Evolutionary conservation across 2,797 vertebrate genomes (phyloP).

Genomic region (Streptopelia turtur): DNA sequence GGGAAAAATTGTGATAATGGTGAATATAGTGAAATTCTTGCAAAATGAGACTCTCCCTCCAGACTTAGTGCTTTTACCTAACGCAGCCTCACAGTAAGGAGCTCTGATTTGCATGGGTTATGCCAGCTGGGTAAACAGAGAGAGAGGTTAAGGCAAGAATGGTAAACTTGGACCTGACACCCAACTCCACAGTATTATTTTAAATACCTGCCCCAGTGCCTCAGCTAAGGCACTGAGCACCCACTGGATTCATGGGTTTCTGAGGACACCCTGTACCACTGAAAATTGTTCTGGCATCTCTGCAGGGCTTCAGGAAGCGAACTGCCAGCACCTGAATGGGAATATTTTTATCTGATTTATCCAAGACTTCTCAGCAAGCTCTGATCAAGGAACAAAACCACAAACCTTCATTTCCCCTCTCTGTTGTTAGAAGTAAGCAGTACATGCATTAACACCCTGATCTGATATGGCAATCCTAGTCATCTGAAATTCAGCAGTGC

Average conservation of each 20-base stretch:
- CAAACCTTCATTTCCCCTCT: background rate
- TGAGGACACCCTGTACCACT: background rate
- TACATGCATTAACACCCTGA: background rate
- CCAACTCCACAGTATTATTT: background rate
- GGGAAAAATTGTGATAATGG: background rate
- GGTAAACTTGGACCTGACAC: background rate
- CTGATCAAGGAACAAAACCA: background rate
- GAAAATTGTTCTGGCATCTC: background rate
- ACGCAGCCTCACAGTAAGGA: accelerated
- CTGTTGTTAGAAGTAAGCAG: background rate
- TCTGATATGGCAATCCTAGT: background rate
- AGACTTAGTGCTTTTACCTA: background rate
- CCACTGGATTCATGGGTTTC: background rate
- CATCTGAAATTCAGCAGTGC: background rate
- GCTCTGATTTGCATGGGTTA: background rate
- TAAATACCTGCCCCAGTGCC: background rate
- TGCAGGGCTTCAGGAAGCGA: background rate
- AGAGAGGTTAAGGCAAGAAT: slow-evolving; percentile 1
- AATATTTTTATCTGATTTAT: background rate
- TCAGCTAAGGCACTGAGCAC: background rate
- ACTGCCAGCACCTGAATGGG: background rate
- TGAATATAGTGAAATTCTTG: background rate
- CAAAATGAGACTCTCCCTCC: background rate
- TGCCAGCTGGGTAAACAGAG: background rate
- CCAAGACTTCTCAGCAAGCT: background rate